Conservation (phyloP, 2,113 vertebrate species). For the Pituophis catenifer region DNA sequence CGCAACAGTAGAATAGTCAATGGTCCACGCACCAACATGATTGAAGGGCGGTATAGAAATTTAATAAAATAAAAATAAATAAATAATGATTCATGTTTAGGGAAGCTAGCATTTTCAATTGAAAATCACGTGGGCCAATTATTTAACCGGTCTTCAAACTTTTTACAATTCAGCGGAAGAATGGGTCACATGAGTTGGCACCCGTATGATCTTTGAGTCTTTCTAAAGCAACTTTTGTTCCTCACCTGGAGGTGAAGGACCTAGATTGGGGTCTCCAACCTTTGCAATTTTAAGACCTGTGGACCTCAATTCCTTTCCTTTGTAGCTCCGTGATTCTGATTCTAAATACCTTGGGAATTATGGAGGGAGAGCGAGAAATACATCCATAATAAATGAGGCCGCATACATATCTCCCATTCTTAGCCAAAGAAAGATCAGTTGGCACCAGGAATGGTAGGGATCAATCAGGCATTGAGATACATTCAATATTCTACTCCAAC, state of each 20-base stretch:
- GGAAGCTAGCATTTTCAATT: neutral
- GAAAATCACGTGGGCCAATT: neutral
- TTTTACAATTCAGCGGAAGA: neutral
- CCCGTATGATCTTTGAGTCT: neutral
- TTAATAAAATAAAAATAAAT: too few relatives aligned
- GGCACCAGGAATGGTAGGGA: conserved; percentile 42
- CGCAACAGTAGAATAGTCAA: neutral
- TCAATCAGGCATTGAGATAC: conserved; percentile 39
- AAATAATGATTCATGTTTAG: neutral
- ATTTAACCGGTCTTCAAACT: neutral
- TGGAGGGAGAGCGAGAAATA: conserved; percentile 36
- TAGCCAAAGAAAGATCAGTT: conserved; percentile 36
- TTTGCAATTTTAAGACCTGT: too few relatives aligned
- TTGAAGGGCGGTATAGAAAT: too few relatives aligned
- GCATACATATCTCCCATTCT: conserved; percentile 61
- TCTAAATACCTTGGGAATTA: too few relatives aligned
- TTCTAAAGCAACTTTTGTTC: neutral
- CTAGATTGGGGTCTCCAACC: too few relatives aligned
- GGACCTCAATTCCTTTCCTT: too few relatives aligned
- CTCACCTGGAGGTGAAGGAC: too few relatives aligned
- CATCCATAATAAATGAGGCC: conserved; percentile 50
- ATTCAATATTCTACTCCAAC: neutral
- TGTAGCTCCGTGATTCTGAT: too few relatives aligned
- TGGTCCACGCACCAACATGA: neutral
- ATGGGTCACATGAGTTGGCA: neutral